Percentiles rank a stretch among this genome's conserved stretches.
Conservation (phyloP, 2,797 vertebrate species). For the Pygocentrus nattereri region DNA sequence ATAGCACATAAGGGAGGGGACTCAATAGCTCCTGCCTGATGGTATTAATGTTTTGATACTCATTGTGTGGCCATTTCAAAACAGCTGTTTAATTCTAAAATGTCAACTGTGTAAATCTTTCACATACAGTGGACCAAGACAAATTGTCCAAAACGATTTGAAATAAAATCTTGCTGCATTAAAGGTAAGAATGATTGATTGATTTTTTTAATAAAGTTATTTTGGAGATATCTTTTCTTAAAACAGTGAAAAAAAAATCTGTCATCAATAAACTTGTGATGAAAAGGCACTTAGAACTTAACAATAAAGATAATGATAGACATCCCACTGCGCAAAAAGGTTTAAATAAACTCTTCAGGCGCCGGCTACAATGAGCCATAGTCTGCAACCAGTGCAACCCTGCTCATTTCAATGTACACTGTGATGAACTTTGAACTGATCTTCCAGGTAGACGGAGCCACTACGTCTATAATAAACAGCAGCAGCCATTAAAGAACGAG, state of each 20-base stretch:
- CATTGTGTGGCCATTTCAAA: too few relatives aligned
- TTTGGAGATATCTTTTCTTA: not conserved
- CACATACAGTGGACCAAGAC: too few relatives aligned
- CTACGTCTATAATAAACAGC: not conserved
- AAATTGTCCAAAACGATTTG: not conserved
- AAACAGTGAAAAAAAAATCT: not conserved
- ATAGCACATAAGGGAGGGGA: too few relatives aligned
- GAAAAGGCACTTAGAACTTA: constrained; percentile 76
- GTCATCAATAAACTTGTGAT: constrained; percentile 63
- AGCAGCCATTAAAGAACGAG: not conserved
- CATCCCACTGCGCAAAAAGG: constrained; percentile 69
- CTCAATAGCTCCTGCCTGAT: too few relatives aligned
- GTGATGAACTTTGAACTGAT: not conserved
- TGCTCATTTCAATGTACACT: not conserved
- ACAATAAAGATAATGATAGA: constrained; percentile 66
- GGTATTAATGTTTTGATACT: not conserved
- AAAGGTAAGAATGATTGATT: too few relatives aligned
- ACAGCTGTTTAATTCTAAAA: not conserved
- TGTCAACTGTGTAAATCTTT: not conserved
- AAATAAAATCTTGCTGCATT: not conserved
- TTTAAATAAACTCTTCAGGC: constrained; percentile 59
- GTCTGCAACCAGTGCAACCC: constrained; percentile 56
- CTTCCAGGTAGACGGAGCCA: not conserved
- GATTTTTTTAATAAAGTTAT: not conserved
- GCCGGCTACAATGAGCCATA: constrained; percentile 68